Percentiles rank a stretch among this genome's conserved stretches.
phyloP scores from a whole-genome alignment of 2,797 vertebrate species.

The Xyrichtys novacula region DNA sequence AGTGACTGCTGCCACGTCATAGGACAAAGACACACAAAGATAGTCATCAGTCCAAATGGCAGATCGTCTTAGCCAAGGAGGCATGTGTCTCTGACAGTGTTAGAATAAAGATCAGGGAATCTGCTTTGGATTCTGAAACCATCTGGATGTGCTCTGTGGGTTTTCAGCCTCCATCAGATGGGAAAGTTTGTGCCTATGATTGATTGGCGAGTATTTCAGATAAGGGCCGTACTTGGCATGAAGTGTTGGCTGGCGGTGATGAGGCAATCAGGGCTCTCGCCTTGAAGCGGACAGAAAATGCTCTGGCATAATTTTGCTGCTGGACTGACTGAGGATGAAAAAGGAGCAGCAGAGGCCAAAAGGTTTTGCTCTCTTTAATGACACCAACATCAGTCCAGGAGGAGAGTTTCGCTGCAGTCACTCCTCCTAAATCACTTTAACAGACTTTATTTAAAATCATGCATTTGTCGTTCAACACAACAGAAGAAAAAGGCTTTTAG shows the following conservation, averaged over 20 bases:
- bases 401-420: background rate
- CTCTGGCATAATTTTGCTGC: slow-evolving; percentile 69
- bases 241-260: slow-evolving; percentile 70
- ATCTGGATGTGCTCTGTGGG: slow-evolving; percentile 64
- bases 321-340: slow-evolving; percentile 53
- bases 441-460: slow-evolving; percentile 7
- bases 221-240: slow-evolving; percentile 67
- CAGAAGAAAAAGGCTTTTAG: slow-evolving; percentile 4
- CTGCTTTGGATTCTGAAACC: slow-evolving; percentile 61
- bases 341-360: slow-evolving; percentile 45
- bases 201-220: slow-evolving; percentile 80
- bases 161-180: slow-evolving; percentile 65
- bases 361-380: slow-evolving; percentile 48
- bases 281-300: slow-evolving; percentile 70
- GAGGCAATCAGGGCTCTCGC: slow-evolving; percentile 76
- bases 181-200: slow-evolving; percentile 70
- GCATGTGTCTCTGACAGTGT: slow-evolving; percentile 30
- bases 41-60: slow-evolving; percentile 53
- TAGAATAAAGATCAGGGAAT: slow-evolving; percentile 52
- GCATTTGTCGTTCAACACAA: slow-evolving; percentile 16
- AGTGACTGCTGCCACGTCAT: slow-evolving; percentile 32
- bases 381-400: slow-evolving; percentile 10
- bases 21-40: slow-evolving; percentile 32
- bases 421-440: slow-evolving; percentile 6
- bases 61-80: slow-evolving; percentile 26